phyloP scores from a whole-genome alignment of 2,113 vertebrate species.

The Lates calcarifer region DNA sequence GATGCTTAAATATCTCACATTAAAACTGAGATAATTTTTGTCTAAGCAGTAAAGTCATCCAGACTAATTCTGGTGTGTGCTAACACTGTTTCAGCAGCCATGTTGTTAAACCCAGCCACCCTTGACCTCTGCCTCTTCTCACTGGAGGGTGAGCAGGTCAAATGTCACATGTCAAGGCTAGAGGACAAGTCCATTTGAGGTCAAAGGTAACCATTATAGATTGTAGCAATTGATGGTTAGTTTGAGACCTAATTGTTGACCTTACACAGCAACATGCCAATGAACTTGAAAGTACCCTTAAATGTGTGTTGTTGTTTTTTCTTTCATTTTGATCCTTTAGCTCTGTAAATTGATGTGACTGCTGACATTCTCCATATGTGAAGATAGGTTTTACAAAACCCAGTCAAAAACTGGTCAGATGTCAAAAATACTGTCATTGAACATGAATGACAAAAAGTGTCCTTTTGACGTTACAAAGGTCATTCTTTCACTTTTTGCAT shows the following conservation, averaged over 20 bases:
- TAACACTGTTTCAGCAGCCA: not conserved
- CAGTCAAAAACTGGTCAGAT: slow-evolving; percentile 13
- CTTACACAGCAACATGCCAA: not conserved
- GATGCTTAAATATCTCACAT: not conserved
- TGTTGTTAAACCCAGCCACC: slow-evolving; percentile 32
- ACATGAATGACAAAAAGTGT: not conserved
- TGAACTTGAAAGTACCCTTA: slow-evolving; percentile 2
- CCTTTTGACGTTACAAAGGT: slow-evolving; percentile 16
- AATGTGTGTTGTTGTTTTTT: not conserved
- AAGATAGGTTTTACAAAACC: not conserved
- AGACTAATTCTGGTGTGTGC: not conserved
- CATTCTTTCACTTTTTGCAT: not conserved
- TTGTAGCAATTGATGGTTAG: slow-evolving; percentile 2
- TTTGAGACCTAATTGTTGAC: slow-evolving; percentile 17
- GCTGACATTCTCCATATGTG: slow-evolving; percentile 9
- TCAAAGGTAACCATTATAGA: slow-evolving; percentile 26
- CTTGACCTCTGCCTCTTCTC: slow-evolving; percentile 32
- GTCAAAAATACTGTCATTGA: not conserved
- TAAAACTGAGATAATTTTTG: not conserved
- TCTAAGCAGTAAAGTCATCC: not conserved
- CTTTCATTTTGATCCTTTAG: not conserved
- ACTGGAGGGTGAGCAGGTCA: slow-evolving; percentile 34
- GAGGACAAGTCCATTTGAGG: slow-evolving; percentile 48
- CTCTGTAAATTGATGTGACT: not conserved
- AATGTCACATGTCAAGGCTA: slow-evolving; percentile 41